These are phyloP conservation scores for Andrena chrysosceles DNA, from an alignment of 2,888 invertebrate species.

Conservation along the genomic window DNA sequence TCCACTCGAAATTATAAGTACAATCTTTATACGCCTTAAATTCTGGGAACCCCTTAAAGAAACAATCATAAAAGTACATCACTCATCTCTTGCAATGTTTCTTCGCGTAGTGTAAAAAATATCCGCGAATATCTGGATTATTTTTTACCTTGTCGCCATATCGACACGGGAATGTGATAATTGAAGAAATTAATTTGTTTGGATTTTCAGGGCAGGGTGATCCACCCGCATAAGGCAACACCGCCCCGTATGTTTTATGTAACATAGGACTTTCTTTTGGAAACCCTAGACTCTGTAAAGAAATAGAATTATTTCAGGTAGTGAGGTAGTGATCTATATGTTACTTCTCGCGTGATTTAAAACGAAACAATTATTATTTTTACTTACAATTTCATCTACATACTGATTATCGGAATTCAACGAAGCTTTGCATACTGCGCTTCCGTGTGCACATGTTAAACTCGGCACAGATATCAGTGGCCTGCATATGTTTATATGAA, in stretches of 20 bases:
- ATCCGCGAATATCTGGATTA: background rate
- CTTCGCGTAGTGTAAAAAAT: background rate
- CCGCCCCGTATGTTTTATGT: constrained; percentile 67
- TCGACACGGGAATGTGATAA: constrained; percentile 73
- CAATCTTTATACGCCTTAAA: constrained; percentile 75
- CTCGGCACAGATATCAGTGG: constrained; percentile 73
- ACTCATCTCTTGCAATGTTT: background rate
- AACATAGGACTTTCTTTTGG: constrained; percentile 69
- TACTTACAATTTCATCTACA: constrained; percentile 75
- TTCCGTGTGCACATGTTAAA: constrained; percentile 76
- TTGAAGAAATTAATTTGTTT: constrained; percentile 68
- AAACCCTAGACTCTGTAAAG: constrained; percentile 76
- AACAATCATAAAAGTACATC: constrained; percentile 8
- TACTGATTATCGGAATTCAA: constrained; percentile 67
- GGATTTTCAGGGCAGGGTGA: constrained; percentile 74
- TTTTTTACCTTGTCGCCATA: constrained; percentile 60
- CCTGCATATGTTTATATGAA: constrained; percentile 80
- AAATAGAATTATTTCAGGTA: constrained; percentile 21
- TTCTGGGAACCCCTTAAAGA: constrained; percentile 71
- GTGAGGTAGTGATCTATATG: background rate
- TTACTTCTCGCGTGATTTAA: background rate
- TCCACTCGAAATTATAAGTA: constrained; percentile 78
- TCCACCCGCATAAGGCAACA: constrained; percentile 72
- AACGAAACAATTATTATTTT: background rate
- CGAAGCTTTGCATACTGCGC: constrained; percentile 75